Base-by-base conservation (phyloP, 1,140 invertebrate species). In the Leucophenga varia region DNA sequence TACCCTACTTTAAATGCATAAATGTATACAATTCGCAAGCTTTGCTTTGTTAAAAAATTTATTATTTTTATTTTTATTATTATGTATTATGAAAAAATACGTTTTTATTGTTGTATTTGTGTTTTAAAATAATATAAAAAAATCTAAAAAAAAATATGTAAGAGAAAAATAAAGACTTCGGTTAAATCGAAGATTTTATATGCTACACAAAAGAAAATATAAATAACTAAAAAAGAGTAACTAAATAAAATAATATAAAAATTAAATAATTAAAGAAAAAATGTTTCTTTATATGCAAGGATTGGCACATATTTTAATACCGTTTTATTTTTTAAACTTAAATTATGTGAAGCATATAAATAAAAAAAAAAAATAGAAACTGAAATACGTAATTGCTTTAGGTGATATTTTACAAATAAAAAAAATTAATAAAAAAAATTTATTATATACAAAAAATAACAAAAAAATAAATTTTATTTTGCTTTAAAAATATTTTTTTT, bases 331-430 rank as follows among this genome's bases (percentile, higher is more conserved):
- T n/a, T n/a, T n/a, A n/a, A n/a, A n/a, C n/a, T n/a, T n/a, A n/a
- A n/a, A n/a, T n/a, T n/a, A n/a, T n/a, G n/a, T n/a, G n/a, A n/a
- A n/a, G n/a, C n/a, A n/a, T n/a, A n/a, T n/a, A n/a, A n/a, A 48
- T 14, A 35, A 49, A 59, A 52, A 16, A 34, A n/a, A 61, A 61
- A 56, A 64, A 54, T 69, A 59, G 70, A 21, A 71, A 71, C 67
- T 71, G 67, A 72, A 68, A 72, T 72, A 72, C 68, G 68, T 72
- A 72, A 72, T 72, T 72, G 67, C 61, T 72, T 72, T 72, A 72
- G 61, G 68, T 72, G 68, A 72, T 72, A 72, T 69, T 63, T 67
- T 69, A 69, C 64, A 64, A 69, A 69, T 46, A 65, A 59, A 54
- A 59, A 65, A 68, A 60, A 53, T 50, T 53, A 60, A 60, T 64